A percentile compares a stretch with the other conserved stretches of the same genome.
Evolutionary conservation across 2,113 vertebrate species (phyloP).

Genomic region (Cheirogaleus medius): DNA sequence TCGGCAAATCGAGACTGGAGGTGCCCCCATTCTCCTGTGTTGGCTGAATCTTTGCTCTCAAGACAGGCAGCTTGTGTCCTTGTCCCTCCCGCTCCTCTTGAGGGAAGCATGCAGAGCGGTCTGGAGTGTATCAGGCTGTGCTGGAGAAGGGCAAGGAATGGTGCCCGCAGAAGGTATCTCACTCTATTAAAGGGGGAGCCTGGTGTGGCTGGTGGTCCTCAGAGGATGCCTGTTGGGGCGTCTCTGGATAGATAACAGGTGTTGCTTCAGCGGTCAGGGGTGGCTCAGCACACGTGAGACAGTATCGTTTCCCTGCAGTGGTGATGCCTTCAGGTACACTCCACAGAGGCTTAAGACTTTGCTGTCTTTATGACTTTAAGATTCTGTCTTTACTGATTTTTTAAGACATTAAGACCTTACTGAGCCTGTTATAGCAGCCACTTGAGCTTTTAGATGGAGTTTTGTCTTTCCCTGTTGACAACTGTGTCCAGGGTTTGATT

Average conservation of each 20-base stretch:
- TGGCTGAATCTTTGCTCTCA: background rate
- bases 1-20: background rate
- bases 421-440: background rate
- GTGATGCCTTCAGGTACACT: background rate
- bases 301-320: rapidly evolving
- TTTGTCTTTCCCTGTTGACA: background rate
- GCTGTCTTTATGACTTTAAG: background rate
- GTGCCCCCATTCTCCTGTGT: background rate
- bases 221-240: rapidly evolving
- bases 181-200: background rate
- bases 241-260: background rate
- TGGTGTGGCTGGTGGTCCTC: too few species aligned
- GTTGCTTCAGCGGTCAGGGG: background rate
- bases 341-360: background rate
- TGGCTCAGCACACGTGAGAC: background rate
- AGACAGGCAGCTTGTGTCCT: background rate
- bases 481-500: rapidly evolving
- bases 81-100: rapidly evolving
- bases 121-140: rapidly evolving
- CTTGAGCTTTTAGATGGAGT: background rate
- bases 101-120: background rate
- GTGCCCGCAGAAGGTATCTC: too few species aligned
- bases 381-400: background rate
- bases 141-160: background rate
- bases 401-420: background rate